Conservation (phyloP, 2,797 vertebrate species). For the Uromys caudimaculatus region DNA sequence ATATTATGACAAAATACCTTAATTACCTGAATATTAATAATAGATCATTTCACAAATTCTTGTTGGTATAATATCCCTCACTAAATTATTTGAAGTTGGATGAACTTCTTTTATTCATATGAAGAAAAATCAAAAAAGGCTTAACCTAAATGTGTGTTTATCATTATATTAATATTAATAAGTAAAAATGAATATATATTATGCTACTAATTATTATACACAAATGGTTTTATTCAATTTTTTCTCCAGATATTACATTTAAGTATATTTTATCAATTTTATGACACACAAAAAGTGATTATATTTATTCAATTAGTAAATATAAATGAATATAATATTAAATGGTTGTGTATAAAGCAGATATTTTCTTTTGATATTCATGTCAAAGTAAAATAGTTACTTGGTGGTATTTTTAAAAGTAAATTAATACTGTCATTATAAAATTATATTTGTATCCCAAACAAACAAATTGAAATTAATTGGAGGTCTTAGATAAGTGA, state of each 20-base stretch:
- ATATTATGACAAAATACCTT: background rate
- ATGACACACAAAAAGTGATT: background rate
- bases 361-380: background rate
- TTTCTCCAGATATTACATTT: background rate
- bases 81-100: background rate
- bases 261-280: background rate
- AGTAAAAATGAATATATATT: background rate
- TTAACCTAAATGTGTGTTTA: background rate
- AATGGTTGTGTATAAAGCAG: background rate
- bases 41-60: background rate
- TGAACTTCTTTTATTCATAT: background rate
- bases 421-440: background rate
- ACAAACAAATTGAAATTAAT: background rate
- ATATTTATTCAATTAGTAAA: background rate
- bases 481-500: background rate
- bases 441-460: background rate
- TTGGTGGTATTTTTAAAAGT: background rate
- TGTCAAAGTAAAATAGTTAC: background rate
- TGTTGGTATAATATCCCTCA: background rate
- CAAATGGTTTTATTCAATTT: background rate
- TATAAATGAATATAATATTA: background rate
- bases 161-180: background rate
- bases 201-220: background rate
- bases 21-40: background rate
- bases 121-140: background rate